Conservation (phyloP, 2,113 vertebrate species). For the Phalacrocorax pelagicus region DNA sequence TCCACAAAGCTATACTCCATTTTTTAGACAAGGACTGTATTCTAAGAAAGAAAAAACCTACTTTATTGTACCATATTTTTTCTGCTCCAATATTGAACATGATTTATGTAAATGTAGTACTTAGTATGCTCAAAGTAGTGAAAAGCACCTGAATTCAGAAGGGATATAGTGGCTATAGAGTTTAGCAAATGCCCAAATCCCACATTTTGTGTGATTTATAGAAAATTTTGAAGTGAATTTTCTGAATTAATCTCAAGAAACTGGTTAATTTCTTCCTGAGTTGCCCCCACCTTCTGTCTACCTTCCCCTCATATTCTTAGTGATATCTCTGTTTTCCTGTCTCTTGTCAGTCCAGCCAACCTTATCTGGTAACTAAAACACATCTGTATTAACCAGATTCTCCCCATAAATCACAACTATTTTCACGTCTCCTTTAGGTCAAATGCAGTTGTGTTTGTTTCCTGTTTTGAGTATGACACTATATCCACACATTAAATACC, state of each 20-base stretch:
- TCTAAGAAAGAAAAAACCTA: neutral
- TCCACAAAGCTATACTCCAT: neutral
- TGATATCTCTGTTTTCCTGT: neutral
- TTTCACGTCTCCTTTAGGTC: neutral
- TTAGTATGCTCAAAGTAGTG: neutral
- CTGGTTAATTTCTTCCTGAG: neutral
- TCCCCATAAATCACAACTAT: neutral
- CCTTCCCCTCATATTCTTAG: neutral
- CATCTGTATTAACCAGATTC: neutral
- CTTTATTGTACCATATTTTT: neutral
- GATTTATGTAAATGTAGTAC: neutral
- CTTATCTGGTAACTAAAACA: neutral
- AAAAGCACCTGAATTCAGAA: neutral
- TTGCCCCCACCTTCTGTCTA: neutral
- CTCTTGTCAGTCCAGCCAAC: neutral
- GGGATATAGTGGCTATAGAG: neutral
- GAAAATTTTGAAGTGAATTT: neutral
- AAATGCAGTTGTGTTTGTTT: neutral
- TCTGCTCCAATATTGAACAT: neutral
- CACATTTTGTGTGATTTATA: neutral
- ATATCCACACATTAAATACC: too few species aligned
- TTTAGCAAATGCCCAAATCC: neutral
- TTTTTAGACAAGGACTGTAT: neutral
- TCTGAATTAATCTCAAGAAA: neutral
- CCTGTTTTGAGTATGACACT: neutral